Base-by-base conservation (phyloP, 2,888 invertebrate genomes). In the Halictus ligatus region DNA sequence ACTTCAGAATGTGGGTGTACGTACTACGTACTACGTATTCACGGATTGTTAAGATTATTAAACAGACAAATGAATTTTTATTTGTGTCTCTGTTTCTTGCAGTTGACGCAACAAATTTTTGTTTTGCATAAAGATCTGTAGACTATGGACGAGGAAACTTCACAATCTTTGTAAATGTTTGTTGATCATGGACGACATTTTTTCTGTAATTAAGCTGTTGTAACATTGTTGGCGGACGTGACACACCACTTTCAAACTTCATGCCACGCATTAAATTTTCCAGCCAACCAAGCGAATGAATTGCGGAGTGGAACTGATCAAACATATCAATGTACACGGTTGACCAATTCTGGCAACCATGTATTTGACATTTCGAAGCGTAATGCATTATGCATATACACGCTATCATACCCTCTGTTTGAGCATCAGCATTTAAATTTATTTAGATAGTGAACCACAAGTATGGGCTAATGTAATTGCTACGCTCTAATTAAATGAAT, bases 301-400 rank as follows among this genome's bases (percentile, higher is more conserved):
- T 72, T n/a, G 54, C 13, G 43, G 15, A 3, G 43, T 40, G 21
- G 29, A 82, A 58, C 29, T 35, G 64, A 77, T 76, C 67, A 64
- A 77, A 84, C 54, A 46, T 77, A 84, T 84, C 67, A 77, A 76
- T 64, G 46, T 67, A 54, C 25, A 67, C 54, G 35, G 13, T 15
- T n/a, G 43, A 77, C 76, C 73, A 81, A 81, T 83, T 83, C 69
- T 40, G 76, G 29, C 40, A 35, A 46, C 50, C 18, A 73, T 73
- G 54, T 77, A 83, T 84, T 77, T 83, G 46, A 50, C 43, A 54
- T 64, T 13, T 43, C 18, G n/a, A 35, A 46, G 35, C 46, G 60
- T 43, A 64, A 83, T 77, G 60, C 71, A 76, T 77, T 75, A 58
- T 75, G 60, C 58, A 71, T 50, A 48, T 35, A 80, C 25, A 75